Base-by-base conservation (phyloP, 2,888 invertebrate species). In the Macaria notata region DNA sequence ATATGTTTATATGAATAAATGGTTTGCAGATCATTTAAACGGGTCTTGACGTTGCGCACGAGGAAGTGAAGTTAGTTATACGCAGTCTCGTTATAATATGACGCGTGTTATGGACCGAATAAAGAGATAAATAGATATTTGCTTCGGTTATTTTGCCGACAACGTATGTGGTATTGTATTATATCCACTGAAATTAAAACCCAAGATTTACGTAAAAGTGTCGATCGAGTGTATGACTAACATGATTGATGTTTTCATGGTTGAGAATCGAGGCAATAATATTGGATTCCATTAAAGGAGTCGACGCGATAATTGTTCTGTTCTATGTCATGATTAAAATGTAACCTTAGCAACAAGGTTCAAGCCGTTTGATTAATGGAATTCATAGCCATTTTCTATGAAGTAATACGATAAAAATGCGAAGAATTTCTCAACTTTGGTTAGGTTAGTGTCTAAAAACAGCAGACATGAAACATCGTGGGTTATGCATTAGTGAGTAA, bases 251-350 rank as follows among this genome's bases (percentile, higher is more conserved):
- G 38, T 52, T 46, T 31, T 42, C 45, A 39, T 46, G 46, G 31
- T 39, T 31, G 41, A 36, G 19, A 54, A 33, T 41, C 52, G 41
- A 51, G 51, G 45, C 42, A 47, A 31, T 51, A 41, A 38, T 52
- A 62, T 42, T 49, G 54, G 48, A 49, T 52, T 46, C 44, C 52
- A 53, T 49, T 54, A 52, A 54, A 31, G 51, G 47, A 4, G 31
- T 56, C 52, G 6, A 45, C 8, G 43, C 47, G 41, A 43, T 42
- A 47, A 48, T 48, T 48, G 44, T 43, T 41, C 42, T 43, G 47
- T 43, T 41, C 42, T 48, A 46, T 43, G 43, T 43, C 39, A 53
- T 53, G 46, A 53, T 46, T 42, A 46, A 53, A 41, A 46, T 19
- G 31, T 42, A 53, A 53, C 46, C 53, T 46, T 39, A 39, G 39